These are phyloP conservation scores for Benitochromis conjunctus DNA, from an alignment of 2,113 vertebrate genomes.

Conservation along the genomic window DNA sequence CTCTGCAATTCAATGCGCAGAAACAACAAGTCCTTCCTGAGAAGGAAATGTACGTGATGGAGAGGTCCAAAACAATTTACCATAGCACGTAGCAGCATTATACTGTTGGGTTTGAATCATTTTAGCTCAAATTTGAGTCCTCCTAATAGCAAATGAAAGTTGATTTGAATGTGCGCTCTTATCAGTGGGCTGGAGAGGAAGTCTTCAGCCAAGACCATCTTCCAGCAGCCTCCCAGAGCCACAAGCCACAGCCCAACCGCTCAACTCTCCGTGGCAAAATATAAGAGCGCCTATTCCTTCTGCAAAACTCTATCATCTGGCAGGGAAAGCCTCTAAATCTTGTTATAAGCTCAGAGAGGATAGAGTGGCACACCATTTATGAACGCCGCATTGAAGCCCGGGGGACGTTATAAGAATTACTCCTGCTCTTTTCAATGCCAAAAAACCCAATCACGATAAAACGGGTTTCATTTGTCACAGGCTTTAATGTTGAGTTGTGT, in stretches of 20 bases:
- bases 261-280: constrained; percentile 27
- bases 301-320: constrained; percentile 64
- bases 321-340: constrained; percentile 67
- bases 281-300: constrained; percentile 42
- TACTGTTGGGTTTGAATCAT: not conserved
- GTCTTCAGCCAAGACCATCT: not conserved
- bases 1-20: constrained; percentile 2
- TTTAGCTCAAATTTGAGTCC: not conserved
- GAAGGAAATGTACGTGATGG: not conserved
- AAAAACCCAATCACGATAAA: constrained; percentile 17
- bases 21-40: constrained; percentile 27
- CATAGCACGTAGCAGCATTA: not conserved
- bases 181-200: not conserved
- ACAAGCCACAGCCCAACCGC: constrained; percentile 26
- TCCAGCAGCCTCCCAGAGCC: constrained; percentile 4
- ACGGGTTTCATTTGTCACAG: constrained; percentile 22
- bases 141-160: not conserved
- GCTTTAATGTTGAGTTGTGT: constrained; percentile 4
- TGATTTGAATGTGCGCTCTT: not conserved
- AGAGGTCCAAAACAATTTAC: constrained; percentile 26
- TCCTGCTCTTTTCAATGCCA: constrained; percentile 24
- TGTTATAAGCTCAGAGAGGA: constrained; percentile 72
- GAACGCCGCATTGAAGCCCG: constrained; percentile 47
- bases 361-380: constrained; percentile 64
- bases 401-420: constrained; percentile 52